Evolutionary conservation across 2,797 vertebrate genomes (phyloP).

Genomic region (Gadopsis bispinosus): DNA sequence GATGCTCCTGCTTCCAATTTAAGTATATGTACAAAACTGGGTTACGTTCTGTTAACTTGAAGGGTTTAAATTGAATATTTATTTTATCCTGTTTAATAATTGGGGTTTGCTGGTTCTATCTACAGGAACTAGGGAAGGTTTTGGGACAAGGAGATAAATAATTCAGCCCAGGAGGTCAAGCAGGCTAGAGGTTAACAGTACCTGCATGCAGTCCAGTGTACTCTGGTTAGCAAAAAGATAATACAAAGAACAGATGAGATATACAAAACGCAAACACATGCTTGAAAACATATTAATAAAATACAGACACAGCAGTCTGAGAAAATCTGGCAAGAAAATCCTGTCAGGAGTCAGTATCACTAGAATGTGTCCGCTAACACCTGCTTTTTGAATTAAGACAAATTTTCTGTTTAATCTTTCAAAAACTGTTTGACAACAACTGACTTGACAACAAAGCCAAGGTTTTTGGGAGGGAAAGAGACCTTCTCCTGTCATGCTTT

Average conservation of each 20-base stretch:
- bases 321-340: conserved; percentile 45
- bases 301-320: conserved; percentile 62
- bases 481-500: conserved; percentile 72
- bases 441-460: conserved; percentile 20
- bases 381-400: conserved; percentile 22
- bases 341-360: conserved; percentile 57
- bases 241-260: conserved; percentile 57
- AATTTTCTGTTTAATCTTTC: background rate
- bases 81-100: background rate
- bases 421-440: conserved; percentile 3
- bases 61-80: background rate
- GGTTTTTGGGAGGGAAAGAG: conserved; percentile 60
- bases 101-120: conserved; percentile 25
- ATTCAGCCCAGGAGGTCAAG: conserved; percentile 19
- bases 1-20: background rate
- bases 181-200: conserved; percentile 78
- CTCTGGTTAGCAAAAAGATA: conserved; percentile 87
- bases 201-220: conserved; percentile 99
- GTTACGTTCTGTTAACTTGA: background rate
- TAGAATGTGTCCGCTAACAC: conserved; percentile 55
- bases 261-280: conserved; percentile 72
- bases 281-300: conserved; percentile 68
- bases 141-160: conserved; percentile 14
- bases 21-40: background rate
- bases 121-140: conserved; percentile 24